These are phyloP conservation scores for Coenonympha arcania DNA, from an alignment of 2,888 invertebrate species.

Conservation along the genomic window DNA sequence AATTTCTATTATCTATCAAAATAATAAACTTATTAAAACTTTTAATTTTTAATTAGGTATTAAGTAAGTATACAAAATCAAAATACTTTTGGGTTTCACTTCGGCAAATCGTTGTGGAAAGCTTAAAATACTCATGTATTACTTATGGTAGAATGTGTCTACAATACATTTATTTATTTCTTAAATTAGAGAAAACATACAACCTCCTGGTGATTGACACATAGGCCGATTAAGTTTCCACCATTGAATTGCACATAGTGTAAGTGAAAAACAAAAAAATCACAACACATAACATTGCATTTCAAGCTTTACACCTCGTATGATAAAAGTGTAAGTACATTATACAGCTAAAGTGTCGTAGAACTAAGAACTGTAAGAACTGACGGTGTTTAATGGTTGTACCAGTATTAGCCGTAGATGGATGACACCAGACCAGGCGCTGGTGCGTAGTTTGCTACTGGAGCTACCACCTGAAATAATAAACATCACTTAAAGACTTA, in stretches of 20 bases:
- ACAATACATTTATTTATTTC: too few species aligned
- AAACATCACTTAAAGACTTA: neutral
- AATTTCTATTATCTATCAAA: neutral
- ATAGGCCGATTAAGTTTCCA: too few species aligned
- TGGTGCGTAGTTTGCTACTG: constrained; percentile 58
- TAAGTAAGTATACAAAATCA: neutral
- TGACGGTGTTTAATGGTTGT: neutral
- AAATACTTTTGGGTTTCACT: constrained; percentile 1
- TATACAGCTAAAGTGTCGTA: neutral
- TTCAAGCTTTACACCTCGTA: neutral
- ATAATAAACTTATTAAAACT: too few species aligned
- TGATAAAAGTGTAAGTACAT: too few species aligned
- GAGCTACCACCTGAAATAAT: constrained; percentile 36
- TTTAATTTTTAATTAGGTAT: neutral
- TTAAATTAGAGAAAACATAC: too few species aligned
- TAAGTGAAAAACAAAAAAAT: too few species aligned
- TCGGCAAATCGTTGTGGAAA: neutral
- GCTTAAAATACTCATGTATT: neutral
- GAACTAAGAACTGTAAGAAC: neutral
- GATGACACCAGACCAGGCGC: constrained; percentile 52
- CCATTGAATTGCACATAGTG: too few species aligned
- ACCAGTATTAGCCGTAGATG: constrained; percentile 41
- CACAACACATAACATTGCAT: neutral
- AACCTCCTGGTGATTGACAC: too few species aligned
- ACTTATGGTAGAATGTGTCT: too few species aligned